These are phyloP conservation scores for Ceramica pisi DNA, from an alignment of 2,888 invertebrate genomes.

Conservation along the genomic window DNA sequence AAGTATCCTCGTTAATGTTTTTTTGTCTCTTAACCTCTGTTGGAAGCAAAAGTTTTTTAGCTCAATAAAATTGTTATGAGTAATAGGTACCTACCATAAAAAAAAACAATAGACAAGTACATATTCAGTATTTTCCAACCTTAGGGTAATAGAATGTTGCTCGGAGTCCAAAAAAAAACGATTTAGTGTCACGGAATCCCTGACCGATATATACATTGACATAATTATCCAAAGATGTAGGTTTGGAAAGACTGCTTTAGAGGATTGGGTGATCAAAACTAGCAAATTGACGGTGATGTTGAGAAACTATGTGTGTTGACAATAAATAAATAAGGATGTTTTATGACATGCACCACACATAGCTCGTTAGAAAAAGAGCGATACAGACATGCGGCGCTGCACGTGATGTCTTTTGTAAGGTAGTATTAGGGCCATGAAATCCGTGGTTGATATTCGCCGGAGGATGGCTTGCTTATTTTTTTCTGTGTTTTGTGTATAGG, in stretches of 20 bases:
- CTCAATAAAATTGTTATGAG: too few relatives aligned
- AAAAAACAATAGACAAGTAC: too few relatives aligned
- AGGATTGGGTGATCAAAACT: neutral
- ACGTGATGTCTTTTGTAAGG: conserved; percentile 61
- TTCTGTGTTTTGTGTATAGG: too few relatives aligned
- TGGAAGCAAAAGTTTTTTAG: too few relatives aligned
- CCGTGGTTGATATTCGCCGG: conserved; percentile 23
- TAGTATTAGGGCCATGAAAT: conserved; percentile 30
- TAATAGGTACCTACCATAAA: too few relatives aligned
- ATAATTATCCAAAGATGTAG: neutral
- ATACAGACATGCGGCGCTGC: conserved; percentile 57
- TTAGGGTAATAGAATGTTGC: neutral
- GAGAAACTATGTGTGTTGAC: neutral
- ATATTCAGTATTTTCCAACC: neutral
- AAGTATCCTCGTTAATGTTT: conserved; percentile 80
- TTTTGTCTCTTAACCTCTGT: too few relatives aligned
- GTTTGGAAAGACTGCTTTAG: neutral
- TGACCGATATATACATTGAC: neutral
- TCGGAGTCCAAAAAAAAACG: too few relatives aligned
- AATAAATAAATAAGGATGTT: neutral
- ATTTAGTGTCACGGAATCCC: neutral
- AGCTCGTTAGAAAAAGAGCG: conserved; percentile 6
- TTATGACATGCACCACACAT: neutral
- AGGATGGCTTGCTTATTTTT: neutral
- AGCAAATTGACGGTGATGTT: neutral